A percentile compares a stretch with the other conserved stretches of the same genome.
phyloP scores from a whole-genome alignment of 2,888 invertebrate genomes.

The Ypsolopha sequella region DNA sequence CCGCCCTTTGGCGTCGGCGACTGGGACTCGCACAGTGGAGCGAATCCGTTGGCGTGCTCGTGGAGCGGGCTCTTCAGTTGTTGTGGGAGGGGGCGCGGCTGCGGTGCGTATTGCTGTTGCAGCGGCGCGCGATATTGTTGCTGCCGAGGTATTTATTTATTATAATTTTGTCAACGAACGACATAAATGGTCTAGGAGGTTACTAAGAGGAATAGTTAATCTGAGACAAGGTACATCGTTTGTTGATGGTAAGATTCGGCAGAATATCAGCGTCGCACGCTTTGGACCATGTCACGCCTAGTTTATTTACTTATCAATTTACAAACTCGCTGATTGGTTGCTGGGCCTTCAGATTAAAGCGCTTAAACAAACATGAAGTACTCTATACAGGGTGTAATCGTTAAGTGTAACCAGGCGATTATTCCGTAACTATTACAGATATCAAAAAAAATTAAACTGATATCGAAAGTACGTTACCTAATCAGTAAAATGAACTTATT shows the following conservation, averaged over 20 bases:
- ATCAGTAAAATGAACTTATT: too few relatives aligned
- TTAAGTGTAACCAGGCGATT: too few relatives aligned
- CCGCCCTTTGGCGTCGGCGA: constrained; percentile 63
- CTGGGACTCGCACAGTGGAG: constrained; percentile 73
- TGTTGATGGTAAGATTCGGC: background rate
- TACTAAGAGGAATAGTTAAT: background rate
- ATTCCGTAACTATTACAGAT: too few relatives aligned
- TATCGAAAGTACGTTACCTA: too few relatives aligned
- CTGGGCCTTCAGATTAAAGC: too few relatives aligned
- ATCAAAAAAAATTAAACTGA: too few relatives aligned
- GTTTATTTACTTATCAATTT: too few relatives aligned
- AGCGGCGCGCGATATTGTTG: constrained; percentile 59
- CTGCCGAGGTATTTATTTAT: constrained; percentile 17
- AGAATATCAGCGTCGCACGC: too few relatives aligned
- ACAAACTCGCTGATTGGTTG: too few relatives aligned
- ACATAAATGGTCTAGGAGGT: background rate
- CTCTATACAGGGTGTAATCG: too few relatives aligned
- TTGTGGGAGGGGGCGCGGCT: constrained; percentile 48
- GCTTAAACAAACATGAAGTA: too few relatives aligned
- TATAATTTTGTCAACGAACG: background rate
- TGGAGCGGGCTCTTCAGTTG: constrained; percentile 72
- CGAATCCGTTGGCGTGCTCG: constrained; percentile 62
- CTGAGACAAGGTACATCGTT: background rate
- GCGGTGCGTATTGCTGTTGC: constrained; percentile 59
- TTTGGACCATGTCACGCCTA: too few relatives aligned